Evolutionary conservation across 1,140 invertebrate genomes (phyloP), one percentile per base, ranked within the genome.

Genomic region (Drosophila chauvacae): DNA sequence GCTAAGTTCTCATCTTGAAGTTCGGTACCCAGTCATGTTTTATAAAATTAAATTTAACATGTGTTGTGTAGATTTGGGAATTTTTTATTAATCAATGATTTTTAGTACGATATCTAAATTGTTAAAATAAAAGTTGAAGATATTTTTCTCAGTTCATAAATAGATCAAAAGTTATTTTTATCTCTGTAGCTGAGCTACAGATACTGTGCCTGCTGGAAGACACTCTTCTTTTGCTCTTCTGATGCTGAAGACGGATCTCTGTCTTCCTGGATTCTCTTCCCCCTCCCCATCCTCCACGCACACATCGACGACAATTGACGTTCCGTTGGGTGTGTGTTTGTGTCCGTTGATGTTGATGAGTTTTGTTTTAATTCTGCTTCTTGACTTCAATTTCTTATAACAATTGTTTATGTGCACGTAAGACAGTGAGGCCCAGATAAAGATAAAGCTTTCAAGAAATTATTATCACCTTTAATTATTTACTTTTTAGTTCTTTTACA

Each of bases 371-470:
- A 90, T 90, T 90, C 81, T 80, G 86, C 86, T 81, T 90, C 81
- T 90, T 90, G 81, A 81, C 86, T 90, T 90, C 85, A 90, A 90
- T 90, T 90, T 90, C 86, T 88, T 90, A 88, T 90, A 85, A 78
- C 83, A 81, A 81, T 90, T 90, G 63, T 88, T 73, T 73, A 90
- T 84, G 80, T 84, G 85, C 85, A 88, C 81, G 81, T 84, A 80
- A 79, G 53, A 80, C 68, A 68, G 70, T 65, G 50, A 1, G 20
- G 28, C 18, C 18, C 9, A 37, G 0, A 10, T 35, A 69, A 72
- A 51, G 20, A 10, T 13, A 35, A 35, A 13, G 4, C 9, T 33
- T 33, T 11, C 11, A 35, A 10, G 33, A 33, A 33, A 33, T 50
- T 6, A 50, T 2, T 28, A 11, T 16, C n/a, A 48, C 2, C 7